phyloP scores from a whole-genome alignment of 2,888 invertebrate species.

The Stenodera caucasica region DNA sequence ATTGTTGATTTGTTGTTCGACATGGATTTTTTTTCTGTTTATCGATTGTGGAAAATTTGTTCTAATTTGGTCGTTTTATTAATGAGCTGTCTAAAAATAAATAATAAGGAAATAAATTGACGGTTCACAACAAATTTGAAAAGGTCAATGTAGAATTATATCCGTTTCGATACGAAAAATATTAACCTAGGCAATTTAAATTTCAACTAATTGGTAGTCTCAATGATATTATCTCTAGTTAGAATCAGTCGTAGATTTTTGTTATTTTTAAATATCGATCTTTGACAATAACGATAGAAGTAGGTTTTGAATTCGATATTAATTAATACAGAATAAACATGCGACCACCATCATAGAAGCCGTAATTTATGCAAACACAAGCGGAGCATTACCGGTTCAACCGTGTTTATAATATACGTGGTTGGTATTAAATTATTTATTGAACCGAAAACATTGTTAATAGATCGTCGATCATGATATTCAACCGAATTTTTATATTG shows the following conservation, averaged over 20 bases:
- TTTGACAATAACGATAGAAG: neutral
- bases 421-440: conserved; percentile 30
- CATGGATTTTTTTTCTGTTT: conserved; percentile 1
- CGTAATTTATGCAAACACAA: conserved; percentile 41
- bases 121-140: no score
- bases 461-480: conserved; percentile 15
- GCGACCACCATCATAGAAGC: conserved; percentile 42
- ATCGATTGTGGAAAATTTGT: neutral
- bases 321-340: conserved; percentile 41
- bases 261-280: no score
- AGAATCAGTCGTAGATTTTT: no score
- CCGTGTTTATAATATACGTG: conserved; percentile 19
- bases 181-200: no score
- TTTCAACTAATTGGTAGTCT: neutral
- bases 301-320: conserved; percentile 26
- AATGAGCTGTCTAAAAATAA: neutral
- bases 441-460: conserved; percentile 31
- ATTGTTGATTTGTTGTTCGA: neutral
- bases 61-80: neutral
- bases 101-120: neutral
- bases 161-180: no score
- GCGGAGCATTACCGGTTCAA: conserved; percentile 37
- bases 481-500: neutral
- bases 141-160: no score
- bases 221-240: neutral